Conservation (phyloP, 1,140 invertebrate species). For the Papilio dardanus region DNA sequence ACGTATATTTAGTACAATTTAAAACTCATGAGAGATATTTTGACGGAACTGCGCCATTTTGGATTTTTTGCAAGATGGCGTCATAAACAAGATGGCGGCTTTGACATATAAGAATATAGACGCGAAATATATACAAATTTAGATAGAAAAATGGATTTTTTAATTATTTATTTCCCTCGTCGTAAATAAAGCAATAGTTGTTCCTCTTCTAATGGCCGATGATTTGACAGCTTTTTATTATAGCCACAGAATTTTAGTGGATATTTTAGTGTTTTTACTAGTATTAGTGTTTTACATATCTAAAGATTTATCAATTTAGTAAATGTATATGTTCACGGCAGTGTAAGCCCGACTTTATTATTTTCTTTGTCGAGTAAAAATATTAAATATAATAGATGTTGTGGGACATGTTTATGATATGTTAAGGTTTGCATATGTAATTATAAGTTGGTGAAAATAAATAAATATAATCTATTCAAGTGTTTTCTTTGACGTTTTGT, state of each 20-base stretch:
- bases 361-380: conserved; percentile 26
- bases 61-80: neutral
- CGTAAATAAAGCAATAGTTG: conserved; percentile 1
- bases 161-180: neutral
- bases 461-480: neutral
- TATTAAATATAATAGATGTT: conserved; percentile 17
- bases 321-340: neutral
- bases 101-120: neutral
- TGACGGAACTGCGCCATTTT: neutral
- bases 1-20: conserved; percentile 13
- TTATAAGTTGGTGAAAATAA: conserved; percentile 33
- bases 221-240: conserved; percentile 1
- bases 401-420: conserved; percentile 6
- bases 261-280: conserved; percentile 14
- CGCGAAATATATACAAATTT: neutral
- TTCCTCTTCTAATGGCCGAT: conserved; percentile 1
- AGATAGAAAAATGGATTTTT: neutral
- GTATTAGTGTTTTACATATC: conserved; percentile 19
- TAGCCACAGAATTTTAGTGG: neutral
- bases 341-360: neutral
- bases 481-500: neutral
- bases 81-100: neutral
- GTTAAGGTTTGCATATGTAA: conserved; percentile 30
- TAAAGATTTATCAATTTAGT: conserved; percentile 1
- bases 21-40: neutral